These are phyloP conservation scores for Brenthis daphne DNA, from an alignment of 2,888 invertebrate species.

Conservation along the genomic window DNA sequence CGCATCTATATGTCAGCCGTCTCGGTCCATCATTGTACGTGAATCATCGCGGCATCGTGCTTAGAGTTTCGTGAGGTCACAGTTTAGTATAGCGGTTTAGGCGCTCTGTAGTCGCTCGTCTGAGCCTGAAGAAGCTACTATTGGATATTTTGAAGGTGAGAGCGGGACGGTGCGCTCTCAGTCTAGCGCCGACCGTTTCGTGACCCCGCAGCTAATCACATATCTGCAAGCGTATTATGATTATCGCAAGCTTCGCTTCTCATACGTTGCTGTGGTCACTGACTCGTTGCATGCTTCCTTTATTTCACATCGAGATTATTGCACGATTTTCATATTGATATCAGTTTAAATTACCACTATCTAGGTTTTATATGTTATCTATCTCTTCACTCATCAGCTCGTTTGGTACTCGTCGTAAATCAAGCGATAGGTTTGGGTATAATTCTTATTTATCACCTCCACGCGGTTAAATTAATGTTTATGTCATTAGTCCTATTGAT, in stretches of 20 bases:
- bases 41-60: constrained; percentile 77
- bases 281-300: constrained; percentile 59
- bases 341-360: constrained; percentile 31
- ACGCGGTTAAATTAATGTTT: constrained; percentile 45
- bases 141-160: constrained; percentile 47
- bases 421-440: constrained; percentile 8
- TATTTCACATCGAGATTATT: constrained; percentile 46
- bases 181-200: constrained; percentile 78
- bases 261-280: constrained; percentile 76
- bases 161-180: constrained; percentile 61
- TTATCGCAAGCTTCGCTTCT: constrained; percentile 76
- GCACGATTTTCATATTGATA: constrained; percentile 40
- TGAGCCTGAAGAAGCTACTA: constrained; percentile 47
- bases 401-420: constrained; percentile 4
- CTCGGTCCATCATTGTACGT: constrained; percentile 72
- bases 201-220: constrained; percentile 80
- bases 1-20: constrained; percentile 64
- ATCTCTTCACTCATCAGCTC: constrained; percentile 5
- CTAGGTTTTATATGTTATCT: constrained; percentile 22
- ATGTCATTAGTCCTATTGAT: constrained; percentile 49
- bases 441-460: constrained; percentile 34
- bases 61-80: constrained; percentile 81
- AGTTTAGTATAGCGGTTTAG: constrained; percentile 81
- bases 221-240: constrained; percentile 81
- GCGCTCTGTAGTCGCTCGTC: constrained; percentile 76